phyloP scores from a whole-genome alignment of 2,113 vertebrate genomes.

The Holacanthus passer region DNA sequence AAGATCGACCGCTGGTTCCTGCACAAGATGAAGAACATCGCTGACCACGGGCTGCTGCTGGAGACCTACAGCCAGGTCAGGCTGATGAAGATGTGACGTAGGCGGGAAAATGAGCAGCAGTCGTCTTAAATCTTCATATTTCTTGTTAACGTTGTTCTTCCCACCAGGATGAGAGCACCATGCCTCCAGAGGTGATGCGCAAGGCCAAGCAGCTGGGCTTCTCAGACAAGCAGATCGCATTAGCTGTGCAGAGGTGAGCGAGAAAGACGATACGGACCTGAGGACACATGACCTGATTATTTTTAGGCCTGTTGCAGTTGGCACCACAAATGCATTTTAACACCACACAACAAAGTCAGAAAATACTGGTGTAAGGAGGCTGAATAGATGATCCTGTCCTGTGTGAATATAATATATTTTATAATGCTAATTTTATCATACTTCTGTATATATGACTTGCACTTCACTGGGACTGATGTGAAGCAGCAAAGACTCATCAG shows the following conservation, averaged over 20 bases:
- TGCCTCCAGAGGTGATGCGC: conserved; percentile 87
- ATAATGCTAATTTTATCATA: too few relatives aligned
- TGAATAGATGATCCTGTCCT: too few relatives aligned
- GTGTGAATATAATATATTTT: too few relatives aligned
- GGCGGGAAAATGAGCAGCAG: accelerated
- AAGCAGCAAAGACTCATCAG: neutral
- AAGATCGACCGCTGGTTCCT: conserved; percentile 99
- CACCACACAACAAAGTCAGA: neutral
- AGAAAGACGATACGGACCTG: accelerated
- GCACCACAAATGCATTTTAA: neutral
- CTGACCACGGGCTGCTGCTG: conserved; percentile 86
- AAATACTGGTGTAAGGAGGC: neutral
- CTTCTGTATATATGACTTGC: too few relatives aligned
- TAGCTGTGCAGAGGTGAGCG: conserved; percentile 92
- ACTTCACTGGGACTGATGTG: neutral
- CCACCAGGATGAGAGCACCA: conserved; percentile 77
- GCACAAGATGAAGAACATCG: conserved; percentile 96
- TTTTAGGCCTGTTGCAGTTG: neutral
- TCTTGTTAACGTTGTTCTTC: neutral
- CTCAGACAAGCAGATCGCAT: conserved; percentile 96
- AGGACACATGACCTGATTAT: neutral
- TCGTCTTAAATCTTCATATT: neutral
- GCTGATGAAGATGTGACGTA: accelerated
- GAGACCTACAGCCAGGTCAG: conserved; percentile 85
- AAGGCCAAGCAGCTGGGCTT: conserved; percentile 96